Base-by-base conservation (phyloP, 1,140 invertebrate species). In the Bradynema listronoti region DNA sequence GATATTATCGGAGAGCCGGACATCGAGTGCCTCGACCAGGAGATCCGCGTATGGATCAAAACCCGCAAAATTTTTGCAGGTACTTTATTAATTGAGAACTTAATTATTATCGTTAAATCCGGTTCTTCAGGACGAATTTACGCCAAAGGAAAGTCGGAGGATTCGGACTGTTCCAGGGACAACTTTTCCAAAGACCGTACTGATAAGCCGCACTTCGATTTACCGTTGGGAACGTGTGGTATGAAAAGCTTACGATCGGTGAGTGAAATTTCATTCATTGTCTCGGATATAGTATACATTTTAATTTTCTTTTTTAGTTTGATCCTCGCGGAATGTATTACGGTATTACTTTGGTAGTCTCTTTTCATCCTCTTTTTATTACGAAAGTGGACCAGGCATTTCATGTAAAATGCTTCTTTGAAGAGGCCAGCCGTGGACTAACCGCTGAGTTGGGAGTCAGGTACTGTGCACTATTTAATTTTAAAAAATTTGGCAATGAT, bases 161-260 rank as follows among this genome's bases (percentile, higher is more conserved):
- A 69, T 11, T 66, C 71, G 5, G 74, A 78, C 22, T 77, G 74
- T 58, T 58, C 55, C 25, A 78, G 76, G 51, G 73, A 77, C 45
- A 75, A 77, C 56, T 77, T 76, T 56, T 51, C 53, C 5, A 43
- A 49, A 24, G 46, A 73, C 33, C 46, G 61, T 33, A 78, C 75
- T 1, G 71, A 75, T 33, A 78, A 78, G 51, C 74, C 75, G 22
- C 63, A 69, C 34, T 77, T 77, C 41, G 70, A 76, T 59, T 43
- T 77, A 22, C 43, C 59, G 16, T 61, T 77, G 14, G 74, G 74
- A 42, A 61, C 56, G 5, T 77, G 74, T 58, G 74, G 74, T 34
- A 77, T 78, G 74, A 75, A 77, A 54, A 76, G 69, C 57, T 56
- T 77, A 7, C 49, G 74, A 71, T 78, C 72, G n/a, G 73, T 78